Conservation (phyloP, 1,140 invertebrate genomes). For the Drosophila persimilis region DNA sequence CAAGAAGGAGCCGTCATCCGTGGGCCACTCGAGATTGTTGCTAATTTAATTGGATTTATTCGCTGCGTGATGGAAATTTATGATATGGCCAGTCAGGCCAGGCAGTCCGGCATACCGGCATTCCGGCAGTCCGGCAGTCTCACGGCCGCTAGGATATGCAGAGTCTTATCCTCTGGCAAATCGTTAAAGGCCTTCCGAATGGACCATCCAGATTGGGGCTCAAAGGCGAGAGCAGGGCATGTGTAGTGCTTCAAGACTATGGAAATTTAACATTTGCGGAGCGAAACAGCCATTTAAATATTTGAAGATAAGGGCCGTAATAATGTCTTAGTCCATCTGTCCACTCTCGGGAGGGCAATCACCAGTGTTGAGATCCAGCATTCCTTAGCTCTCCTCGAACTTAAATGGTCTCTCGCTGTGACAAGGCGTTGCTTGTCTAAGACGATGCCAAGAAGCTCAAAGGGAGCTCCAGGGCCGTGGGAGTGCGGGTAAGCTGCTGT, state of each 20-base stretch:
- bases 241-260: conserved; percentile 1
- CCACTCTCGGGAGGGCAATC: too few relatives aligned
- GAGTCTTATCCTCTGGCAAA: conserved; percentile 33
- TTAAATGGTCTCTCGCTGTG: too few relatives aligned
- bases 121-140: background rate
- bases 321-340: too few relatives aligned
- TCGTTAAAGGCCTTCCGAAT: conserved; percentile 34
- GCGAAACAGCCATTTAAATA: background rate
- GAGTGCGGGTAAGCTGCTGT: background rate
- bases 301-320: too few relatives aligned
- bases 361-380: too few relatives aligned
- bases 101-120: background rate
- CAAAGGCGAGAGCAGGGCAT: background rate
- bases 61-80: conserved; percentile 57
- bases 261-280: conserved; percentile 29
- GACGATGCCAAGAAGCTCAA: too few relatives aligned
- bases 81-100: conserved; percentile 34
- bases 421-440: too few relatives aligned
- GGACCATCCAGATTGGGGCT: conserved; percentile 39
- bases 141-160: background rate
- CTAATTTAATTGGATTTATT: conserved; percentile 65
- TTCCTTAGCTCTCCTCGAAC: too few relatives aligned
- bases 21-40: conserved; percentile 60
- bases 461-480: background rate
- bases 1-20: conserved; percentile 18